These are phyloP conservation scores for Microtus montanus DNA, from an alignment of 2,113 vertebrate genomes.

Conservation along the genomic window DNA sequence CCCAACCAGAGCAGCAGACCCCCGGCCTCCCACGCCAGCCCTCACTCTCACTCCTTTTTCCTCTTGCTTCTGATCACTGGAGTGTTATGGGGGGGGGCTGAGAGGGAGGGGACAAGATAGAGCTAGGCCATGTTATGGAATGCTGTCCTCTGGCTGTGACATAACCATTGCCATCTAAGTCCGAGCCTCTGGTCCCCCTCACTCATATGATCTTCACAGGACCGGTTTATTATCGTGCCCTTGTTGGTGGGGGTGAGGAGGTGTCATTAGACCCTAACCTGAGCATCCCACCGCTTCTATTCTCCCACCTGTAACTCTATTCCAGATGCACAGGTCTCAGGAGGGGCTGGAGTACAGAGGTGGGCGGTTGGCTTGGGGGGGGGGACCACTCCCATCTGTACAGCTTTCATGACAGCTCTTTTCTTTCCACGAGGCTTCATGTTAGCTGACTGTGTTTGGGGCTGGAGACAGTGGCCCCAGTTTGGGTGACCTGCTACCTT, in stretches of 20 bases:
- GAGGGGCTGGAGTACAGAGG: background rate
- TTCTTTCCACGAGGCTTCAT: background rate
- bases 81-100: background rate
- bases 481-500: background rate
- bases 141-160: background rate
- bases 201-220: background rate
- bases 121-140: background rate
- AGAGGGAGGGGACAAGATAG: background rate
- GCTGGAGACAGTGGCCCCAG: background rate
- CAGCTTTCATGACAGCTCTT: background rate
- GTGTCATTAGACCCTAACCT: background rate
- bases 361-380: accelerated
- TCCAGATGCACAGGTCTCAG: too few species aligned
- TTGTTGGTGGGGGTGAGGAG: background rate
- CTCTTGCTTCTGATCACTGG: background rate
- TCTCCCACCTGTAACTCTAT: background rate
- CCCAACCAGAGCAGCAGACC: background rate
- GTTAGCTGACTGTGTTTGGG: background rate
- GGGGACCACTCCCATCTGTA: too few species aligned
- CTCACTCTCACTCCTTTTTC: background rate
- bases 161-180: background rate
- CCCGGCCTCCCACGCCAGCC: background rate
- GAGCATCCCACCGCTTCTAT: background rate
- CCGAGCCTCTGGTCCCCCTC: background rate
- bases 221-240: too few species aligned